Evolutionary conservation across 2,113 vertebrate species (phyloP).

Genomic region (Sander vitreus): DNA sequence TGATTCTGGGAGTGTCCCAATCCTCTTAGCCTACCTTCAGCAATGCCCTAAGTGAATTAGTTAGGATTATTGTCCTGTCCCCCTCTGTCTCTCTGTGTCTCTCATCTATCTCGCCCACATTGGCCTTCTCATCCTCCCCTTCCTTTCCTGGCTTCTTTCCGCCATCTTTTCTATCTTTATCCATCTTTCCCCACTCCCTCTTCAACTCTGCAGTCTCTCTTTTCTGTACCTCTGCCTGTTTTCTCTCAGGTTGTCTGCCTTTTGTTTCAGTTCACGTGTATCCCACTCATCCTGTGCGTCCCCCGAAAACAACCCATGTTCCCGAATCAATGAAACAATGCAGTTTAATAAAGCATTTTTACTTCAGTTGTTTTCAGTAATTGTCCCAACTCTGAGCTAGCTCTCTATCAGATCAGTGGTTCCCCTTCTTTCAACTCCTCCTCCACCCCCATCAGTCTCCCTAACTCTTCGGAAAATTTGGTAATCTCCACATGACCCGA

Average conservation of each 20-base stretch:
- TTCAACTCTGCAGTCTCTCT: background rate
- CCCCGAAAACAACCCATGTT: background rate
- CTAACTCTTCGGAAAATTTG: constrained; percentile 54
- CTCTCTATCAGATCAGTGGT: constrained; percentile 1
- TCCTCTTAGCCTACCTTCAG: constrained; percentile 87
- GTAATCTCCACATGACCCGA: constrained; percentile 80
- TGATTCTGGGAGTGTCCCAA: constrained; percentile 87
- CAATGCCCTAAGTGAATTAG: constrained; percentile 90
- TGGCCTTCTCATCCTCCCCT: background rate
- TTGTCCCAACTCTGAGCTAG: background rate
- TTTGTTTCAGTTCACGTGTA: background rate
- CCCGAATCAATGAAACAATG: background rate
- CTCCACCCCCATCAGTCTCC: constrained; percentile 13
- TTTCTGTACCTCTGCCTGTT: background rate
- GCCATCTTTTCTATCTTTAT: constrained; percentile 34
- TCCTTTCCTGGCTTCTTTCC: background rate
- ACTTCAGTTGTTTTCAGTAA: constrained; percentile 3
- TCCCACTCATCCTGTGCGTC: background rate
- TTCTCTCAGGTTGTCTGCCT: background rate
- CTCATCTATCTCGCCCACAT: constrained; percentile 53
- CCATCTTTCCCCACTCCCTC: constrained; percentile 3
- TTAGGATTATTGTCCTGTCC: constrained; percentile 84
- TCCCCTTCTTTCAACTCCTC: constrained; percentile 5
- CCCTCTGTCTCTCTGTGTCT: constrained; percentile 65
- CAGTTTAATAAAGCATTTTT: constrained; percentile 23